Percentiles rank a stretch among this genome's conserved stretches.
Evolutionary conservation across 2,113 vertebrate genomes (phyloP).

Genomic region (Cnemophilus loriae): DNA sequence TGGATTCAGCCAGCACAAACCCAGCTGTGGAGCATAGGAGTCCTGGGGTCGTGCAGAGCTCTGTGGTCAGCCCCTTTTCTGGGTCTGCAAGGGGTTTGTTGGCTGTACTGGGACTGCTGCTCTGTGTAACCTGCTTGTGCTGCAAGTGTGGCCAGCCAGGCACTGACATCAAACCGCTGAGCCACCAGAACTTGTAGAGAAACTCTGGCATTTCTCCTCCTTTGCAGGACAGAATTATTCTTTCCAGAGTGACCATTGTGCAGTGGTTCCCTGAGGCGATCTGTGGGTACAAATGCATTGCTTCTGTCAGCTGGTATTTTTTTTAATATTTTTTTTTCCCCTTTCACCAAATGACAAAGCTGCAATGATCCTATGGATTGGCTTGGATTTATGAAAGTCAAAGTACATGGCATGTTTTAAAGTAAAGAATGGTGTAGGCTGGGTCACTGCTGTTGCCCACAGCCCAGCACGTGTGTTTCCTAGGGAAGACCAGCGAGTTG

Average conservation of each 20-base stretch:
- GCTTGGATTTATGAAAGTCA: background rate
- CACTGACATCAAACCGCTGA: background rate
- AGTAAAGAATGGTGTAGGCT: background rate
- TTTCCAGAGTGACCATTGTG: background rate
- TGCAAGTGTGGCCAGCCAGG: background rate
- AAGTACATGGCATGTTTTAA: background rate
- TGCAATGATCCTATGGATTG: background rate
- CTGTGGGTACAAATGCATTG: background rate
- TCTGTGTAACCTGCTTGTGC: background rate
- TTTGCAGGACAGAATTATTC: background rate
- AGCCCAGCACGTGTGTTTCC: background rate
- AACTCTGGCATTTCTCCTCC: background rate
- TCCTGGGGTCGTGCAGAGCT: too few species aligned
- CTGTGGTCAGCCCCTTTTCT: background rate
- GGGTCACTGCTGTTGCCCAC: background rate
- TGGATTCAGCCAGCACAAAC: background rate
- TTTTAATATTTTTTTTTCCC: background rate
- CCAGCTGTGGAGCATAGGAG: background rate
- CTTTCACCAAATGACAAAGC: background rate
- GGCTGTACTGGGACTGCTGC: background rate
- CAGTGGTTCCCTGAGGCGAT: background rate
- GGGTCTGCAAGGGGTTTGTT: background rate
- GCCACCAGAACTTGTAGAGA: background rate
- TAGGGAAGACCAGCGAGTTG: background rate
- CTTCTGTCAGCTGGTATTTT: background rate